Percentiles rank a stretch among this genome's conserved stretches.
Evolutionary conservation across 2,113 vertebrate species (phyloP).

Genomic region (Triplophysa siluroides): DNA sequence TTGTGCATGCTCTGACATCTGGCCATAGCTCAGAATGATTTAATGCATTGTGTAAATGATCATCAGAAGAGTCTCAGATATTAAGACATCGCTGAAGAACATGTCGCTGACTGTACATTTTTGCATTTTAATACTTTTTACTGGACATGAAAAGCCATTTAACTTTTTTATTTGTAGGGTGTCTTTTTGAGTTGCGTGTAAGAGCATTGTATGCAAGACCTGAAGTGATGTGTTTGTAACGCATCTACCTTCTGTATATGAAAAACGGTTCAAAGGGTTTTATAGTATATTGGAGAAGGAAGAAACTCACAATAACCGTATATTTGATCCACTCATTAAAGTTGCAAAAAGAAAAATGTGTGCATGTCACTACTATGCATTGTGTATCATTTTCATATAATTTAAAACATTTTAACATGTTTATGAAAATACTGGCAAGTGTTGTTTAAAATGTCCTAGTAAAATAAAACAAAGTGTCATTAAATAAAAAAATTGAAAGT

Average conservation of each 20-base stretch:
- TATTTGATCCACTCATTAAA: neutral
- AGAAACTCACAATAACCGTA: neutral
- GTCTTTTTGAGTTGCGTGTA: constrained; percentile 50
- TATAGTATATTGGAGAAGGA: neutral
- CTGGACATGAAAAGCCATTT: constrained; percentile 56
- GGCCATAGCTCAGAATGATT: neutral
- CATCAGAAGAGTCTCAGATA: neutral
- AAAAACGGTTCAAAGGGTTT: constrained; percentile 70
- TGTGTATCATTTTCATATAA: neutral
- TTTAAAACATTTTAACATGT: neutral
- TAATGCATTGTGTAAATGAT: constrained; percentile 8
- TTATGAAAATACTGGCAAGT: too few species aligned
- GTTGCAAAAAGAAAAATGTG: neutral
- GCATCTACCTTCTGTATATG: constrained; percentile 66
- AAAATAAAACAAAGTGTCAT: too few species aligned
- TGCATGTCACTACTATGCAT: neutral
- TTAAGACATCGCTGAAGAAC: constrained; percentile 24
- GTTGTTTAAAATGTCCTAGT: too few species aligned
- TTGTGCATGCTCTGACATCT: constrained; percentile 63
- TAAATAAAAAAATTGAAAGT: too few species aligned
- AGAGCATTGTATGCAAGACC: constrained; percentile 49
- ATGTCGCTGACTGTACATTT: constrained; percentile 51
- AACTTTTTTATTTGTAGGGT: constrained; percentile 34
- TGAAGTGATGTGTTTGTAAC: constrained; percentile 60
- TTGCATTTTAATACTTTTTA: constrained; percentile 56